Evolutionary conservation across 2,113 vertebrate species (phyloP), one percentile per base, ranked within the genome.

Genomic region (Oncorhynchus mykiss): DNA sequence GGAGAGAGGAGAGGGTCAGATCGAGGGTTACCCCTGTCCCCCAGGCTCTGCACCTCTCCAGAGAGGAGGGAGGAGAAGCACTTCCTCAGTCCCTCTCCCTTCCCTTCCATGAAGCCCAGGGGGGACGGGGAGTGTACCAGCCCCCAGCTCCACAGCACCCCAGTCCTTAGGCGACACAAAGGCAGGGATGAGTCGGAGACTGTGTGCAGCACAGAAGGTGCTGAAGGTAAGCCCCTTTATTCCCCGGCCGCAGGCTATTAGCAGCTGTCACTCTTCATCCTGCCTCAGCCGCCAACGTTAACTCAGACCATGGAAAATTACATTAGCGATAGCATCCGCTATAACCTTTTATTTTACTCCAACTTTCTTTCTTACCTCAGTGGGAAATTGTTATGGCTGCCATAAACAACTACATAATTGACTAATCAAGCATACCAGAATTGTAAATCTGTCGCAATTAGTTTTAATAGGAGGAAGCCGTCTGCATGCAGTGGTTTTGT

Each of bases 111-210:
- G 13, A 54, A 54, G 51, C 4, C 51, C 51, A 1, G 16, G 16
- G 83, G 70, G 68, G 85, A 82, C 14, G 86, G 86, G 39, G 85
- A 80, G 34, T 89, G 83, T 59, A 81, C 75, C 4, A 92, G 92
- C 82, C 85, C 92, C 0, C 0, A 87, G 65, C 88, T 94, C 57
- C 94, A 97, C 71, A 96, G 95, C 88, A 97, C 96, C 71, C 96
- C 96, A 1, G 82, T 96, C 73, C 77, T 80, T 57, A 93, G 92
- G 73, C 93, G 87, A 65, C 92, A 85, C 90, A 84, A 75, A 82
- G 29, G 79, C 34, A 88, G 81, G 67, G 88, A 82, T 20, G 83
- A 93, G 72, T 80, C 90, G 67, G 92, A 94, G 82, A 89, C 90
- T 67, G 79, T 94, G 81, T 93, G 86, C 8, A 93, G 94, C 86